phyloP scores from a whole-genome alignment of 2,888 invertebrate genomes.

The Ornithoptera priamus region DNA sequence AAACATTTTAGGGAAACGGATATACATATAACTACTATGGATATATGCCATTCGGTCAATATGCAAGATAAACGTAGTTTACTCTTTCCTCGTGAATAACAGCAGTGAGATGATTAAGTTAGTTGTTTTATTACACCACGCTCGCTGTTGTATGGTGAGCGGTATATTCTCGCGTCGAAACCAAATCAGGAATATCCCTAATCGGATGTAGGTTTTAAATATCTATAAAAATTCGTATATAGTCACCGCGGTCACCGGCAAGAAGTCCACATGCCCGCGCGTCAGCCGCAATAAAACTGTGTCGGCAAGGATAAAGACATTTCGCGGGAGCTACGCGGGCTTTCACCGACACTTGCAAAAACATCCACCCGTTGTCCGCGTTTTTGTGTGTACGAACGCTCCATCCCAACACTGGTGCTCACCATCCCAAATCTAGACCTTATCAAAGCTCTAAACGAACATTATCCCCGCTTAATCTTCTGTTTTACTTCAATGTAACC shows the following conservation, averaged over 20 bases:
- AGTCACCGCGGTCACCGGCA: conserved; percentile 27
- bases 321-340: conserved; percentile 49
- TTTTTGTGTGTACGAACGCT: conserved; percentile 22
- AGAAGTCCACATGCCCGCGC: conserved; percentile 41
- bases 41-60: no score
- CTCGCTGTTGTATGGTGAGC: background rate
- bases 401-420: conserved; percentile 1
- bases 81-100: no score
- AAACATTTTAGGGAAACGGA: no score
- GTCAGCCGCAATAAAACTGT: conserved; percentile 41
- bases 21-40: no score
- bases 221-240: conserved; percentile 35
- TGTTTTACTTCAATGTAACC: background rate
- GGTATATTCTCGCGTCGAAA: background rate
- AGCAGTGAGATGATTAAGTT: no score
- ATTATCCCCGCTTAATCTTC: background rate
- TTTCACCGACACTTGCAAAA: conserved; percentile 51
- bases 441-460: background rate
- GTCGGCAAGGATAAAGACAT: conserved; percentile 66
- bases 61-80: no score
- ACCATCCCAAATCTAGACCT: conserved; percentile 3
- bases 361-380: conserved; percentile 33
- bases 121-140: no score
- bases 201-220: conserved; percentile 35
- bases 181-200: conserved; percentile 35